Base-by-base conservation (phyloP, 1,140 invertebrate species). In the Sinonovacula constricta region DNA sequence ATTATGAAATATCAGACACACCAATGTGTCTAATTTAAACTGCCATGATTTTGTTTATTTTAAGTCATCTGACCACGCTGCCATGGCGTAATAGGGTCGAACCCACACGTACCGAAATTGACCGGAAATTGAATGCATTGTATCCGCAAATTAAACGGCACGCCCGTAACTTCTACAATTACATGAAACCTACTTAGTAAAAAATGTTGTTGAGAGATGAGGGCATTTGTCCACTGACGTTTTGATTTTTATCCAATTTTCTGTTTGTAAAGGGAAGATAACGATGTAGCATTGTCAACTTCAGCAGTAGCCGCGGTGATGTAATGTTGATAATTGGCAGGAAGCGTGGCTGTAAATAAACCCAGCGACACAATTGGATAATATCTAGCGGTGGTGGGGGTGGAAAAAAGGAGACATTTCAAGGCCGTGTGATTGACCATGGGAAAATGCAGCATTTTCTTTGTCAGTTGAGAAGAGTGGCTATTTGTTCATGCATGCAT, bases 201-300 rank as follows among this genome's bases (percentile, higher is more conserved):
- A 51, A 24, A 34, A 59, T 70, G 68, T 7, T 36, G 22, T 59
- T 54, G 7, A 22, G 24, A 26, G 18, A 39, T 22, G 36, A 74
- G 60, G 63, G 62, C 67, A 66, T 66, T 63, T 76, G 51, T 14
- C 26, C 72, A 49, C 15, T 76, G 72, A 76, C 72, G 67, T 76
- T 76, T 76, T 76, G 67, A 76, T 76, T 76, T 76, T 30, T 66
- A 53, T 67, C 30, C 66, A 76, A 33, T 45, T 53, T 30, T 30
- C 33, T 53, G 49, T 65, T 66, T 67, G 22, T 57, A 67, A 56
- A 31, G 63, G 15, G 57, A 59, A 31, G 63, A 76, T 76, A 76
- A 76, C 59, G 72, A 65, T 67, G 51, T 66, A 56, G 28, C 53
- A 49, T 31, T 62, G 72, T 67, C 62, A 59, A n/a, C 57, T 76